Conservation (phyloP, 2,113 vertebrate genomes). For the Calyptomena viridis region DNA sequence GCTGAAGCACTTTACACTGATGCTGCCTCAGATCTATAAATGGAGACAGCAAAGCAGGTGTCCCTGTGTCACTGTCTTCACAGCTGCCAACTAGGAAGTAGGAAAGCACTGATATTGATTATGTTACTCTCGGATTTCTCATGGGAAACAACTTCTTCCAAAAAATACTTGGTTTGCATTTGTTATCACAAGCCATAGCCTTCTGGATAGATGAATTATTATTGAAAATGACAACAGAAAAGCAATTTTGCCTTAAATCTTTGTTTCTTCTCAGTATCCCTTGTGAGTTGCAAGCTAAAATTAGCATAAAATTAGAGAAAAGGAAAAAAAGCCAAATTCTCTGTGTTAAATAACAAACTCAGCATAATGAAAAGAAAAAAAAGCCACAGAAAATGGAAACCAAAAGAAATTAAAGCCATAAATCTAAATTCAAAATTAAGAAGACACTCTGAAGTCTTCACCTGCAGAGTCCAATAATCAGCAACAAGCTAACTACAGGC, state of each 20-base stretch:
- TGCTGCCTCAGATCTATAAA: background rate
- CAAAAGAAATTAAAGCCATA: background rate
- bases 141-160: background rate
- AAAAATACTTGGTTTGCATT: background rate
- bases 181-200: background rate
- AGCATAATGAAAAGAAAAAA: background rate
- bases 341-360: background rate
- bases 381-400: rapidly evolving
- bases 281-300: background rate
- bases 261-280: background rate
- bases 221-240: background rate
- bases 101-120: background rate
- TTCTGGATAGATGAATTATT: background rate
- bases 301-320: background rate
- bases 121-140: background rate
- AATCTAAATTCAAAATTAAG: background rate
- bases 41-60: background rate
- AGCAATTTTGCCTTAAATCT: background rate
- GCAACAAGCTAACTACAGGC: background rate
- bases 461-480: background rate
- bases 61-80: background rate
- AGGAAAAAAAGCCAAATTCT: rapidly evolving
- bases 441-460: background rate
- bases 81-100: background rate
- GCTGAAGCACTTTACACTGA: background rate